Evolutionary conservation across 2,113 vertebrate genomes (phyloP).

Genomic region (Grus americana): DNA sequence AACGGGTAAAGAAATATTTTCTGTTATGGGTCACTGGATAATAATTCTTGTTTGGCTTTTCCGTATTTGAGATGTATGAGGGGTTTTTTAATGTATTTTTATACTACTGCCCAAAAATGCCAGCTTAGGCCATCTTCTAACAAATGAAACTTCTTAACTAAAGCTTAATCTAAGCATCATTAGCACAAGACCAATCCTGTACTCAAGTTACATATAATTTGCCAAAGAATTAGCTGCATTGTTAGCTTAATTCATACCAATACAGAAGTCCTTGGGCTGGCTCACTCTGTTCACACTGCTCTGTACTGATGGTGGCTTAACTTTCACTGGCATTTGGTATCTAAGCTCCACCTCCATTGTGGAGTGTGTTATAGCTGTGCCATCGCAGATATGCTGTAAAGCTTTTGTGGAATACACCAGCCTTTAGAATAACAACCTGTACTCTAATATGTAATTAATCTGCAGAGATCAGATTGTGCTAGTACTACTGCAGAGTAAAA

Average conservation of each 20-base stretch:
- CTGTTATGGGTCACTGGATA: background rate
- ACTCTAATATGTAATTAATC: background rate
- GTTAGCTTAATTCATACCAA: background rate
- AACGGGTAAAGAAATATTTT: constrained; percentile 81
- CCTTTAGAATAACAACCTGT: background rate
- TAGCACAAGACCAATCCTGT: background rate
- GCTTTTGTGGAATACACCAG: background rate
- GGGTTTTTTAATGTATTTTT: background rate
- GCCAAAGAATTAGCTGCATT: background rate
- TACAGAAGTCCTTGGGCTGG: background rate
- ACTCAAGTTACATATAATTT: background rate
- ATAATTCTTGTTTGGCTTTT: background rate
- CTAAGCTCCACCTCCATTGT: background rate
- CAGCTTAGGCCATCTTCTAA: background rate
- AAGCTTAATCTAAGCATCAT: background rate
- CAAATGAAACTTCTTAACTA: background rate
- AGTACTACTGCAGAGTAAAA: background rate
- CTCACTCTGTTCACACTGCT: background rate
- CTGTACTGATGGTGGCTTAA: background rate
- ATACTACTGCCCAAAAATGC: background rate
- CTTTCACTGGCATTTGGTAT: background rate
- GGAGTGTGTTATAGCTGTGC: background rate
- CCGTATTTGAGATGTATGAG: background rate
- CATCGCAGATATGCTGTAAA: background rate
- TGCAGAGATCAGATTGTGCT: background rate